Evolutionary conservation across 2,113 vertebrate genomes (phyloP).

Genomic region (Gymnogyps californianus): DNA sequence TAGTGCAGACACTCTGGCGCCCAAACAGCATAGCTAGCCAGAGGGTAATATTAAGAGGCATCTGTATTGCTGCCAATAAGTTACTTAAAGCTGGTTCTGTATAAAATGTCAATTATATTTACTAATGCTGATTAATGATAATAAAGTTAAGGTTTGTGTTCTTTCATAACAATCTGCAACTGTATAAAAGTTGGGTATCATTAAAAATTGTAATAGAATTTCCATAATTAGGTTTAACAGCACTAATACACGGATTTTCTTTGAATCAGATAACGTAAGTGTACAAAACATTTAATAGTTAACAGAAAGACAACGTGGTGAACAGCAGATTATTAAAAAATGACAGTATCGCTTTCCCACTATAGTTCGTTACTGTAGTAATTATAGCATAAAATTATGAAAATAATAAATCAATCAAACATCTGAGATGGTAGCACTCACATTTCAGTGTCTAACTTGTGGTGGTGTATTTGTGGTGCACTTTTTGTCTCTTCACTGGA

Average conservation of each 20-base stretch:
- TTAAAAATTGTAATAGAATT: neutral
- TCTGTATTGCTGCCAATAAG: constrained; percentile 59
- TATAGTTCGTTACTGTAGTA: neutral
- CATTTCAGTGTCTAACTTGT: neutral
- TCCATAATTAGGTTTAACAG: neutral
- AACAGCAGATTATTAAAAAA: neutral
- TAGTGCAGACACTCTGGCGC: constrained; percentile 40
- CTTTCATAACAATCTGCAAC: neutral
- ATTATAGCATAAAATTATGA: neutral
- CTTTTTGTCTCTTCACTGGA: neutral
- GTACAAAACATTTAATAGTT: neutral
- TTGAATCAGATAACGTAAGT: neutral
- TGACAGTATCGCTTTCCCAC: neutral
- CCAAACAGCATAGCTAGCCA: constrained; percentile 36
- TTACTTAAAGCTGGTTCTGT: constrained; percentile 65
- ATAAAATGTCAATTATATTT: constrained; percentile 63
- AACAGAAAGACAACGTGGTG: neutral
- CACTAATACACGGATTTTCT: neutral
- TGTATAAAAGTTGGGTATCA: neutral
- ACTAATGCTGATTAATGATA: constrained; percentile 60
- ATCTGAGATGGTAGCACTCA: neutral
- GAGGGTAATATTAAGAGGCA: constrained; percentile 48
- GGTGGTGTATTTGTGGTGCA: neutral
- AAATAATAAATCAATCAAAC: neutral
- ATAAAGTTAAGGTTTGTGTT: constrained; percentile 32